These are phyloP conservation scores for Oncopodura yosiiana DNA, from an alignment of 1,140 invertebrate species.

Conservation along the genomic window DNA sequence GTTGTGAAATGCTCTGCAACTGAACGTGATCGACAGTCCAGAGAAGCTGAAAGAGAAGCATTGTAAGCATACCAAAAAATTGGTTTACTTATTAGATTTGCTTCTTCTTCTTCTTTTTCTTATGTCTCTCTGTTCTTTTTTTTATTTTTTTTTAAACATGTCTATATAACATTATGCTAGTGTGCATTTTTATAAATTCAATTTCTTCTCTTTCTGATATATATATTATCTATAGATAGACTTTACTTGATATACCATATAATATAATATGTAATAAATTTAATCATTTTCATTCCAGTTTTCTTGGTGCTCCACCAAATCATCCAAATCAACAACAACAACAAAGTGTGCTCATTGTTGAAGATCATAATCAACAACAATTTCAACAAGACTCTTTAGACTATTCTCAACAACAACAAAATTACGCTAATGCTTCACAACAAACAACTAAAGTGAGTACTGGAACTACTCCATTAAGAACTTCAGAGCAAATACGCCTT, in stretches of 20 bases:
- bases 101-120: no score
- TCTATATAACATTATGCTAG: no score
- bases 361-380: no score
- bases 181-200: no score
- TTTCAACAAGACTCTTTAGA: not conserved
- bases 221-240: no score
- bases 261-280: no score
- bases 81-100: no score
- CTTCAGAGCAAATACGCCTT: slow-evolving; percentile 33
- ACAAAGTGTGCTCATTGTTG: not conserved
- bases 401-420: not conserved
- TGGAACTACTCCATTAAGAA: slow-evolving; percentile 32
- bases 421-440: not conserved
- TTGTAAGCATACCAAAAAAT: no score
- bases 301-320: not conserved
- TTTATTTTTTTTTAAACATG: no score
- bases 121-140: no score
- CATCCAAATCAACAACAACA: not conserved
- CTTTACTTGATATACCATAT: no score
- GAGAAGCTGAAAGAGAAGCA: slow-evolving; percentile 3
- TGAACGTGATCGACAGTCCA: slow-evolving; percentile 10
- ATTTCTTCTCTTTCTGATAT: no score
- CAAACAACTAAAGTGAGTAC: slow-evolving; percentile 22
- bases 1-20: slow-evolving; percentile 33
- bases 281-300: not conserved